phyloP scores from a whole-genome alignment of 2,113 vertebrate species.

The Elachura formosa region DNA sequence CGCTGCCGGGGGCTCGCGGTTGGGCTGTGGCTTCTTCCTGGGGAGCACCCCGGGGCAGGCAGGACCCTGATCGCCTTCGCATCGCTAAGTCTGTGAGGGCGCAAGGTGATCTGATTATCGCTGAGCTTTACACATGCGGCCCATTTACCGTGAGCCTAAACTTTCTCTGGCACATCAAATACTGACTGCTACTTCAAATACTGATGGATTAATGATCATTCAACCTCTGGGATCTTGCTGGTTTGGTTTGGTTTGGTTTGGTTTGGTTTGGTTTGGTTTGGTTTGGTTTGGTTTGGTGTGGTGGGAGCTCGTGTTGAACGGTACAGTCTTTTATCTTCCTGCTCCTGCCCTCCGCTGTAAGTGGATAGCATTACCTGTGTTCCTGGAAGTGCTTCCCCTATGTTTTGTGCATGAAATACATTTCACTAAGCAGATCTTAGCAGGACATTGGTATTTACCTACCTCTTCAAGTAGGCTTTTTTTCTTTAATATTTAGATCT shows the following conservation, averaged over 20 bases:
- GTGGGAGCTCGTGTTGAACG: background rate
- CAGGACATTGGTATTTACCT: background rate
- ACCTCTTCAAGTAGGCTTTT: background rate
- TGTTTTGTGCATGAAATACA: background rate
- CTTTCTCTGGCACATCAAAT: background rate
- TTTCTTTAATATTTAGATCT: background rate
- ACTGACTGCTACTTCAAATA: background rate
- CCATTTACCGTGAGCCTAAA: background rate
- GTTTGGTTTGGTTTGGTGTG: background rate
- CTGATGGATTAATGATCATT: background rate
- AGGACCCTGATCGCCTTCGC: background rate
- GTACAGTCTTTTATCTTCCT: background rate
- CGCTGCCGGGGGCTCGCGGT: accelerated
- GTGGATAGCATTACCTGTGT: background rate
- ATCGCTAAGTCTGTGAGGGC: background rate
- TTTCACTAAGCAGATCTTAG: background rate
- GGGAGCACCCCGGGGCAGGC: background rate
- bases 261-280: too few relatives aligned
- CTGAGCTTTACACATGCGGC: background rate
- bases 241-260: background rate
- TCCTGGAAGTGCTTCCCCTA: background rate
- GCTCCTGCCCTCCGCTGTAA: background rate
- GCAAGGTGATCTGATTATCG: background rate
- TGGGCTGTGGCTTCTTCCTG: background rate
- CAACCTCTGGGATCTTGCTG: background rate